phyloP scores from a whole-genome alignment of 2,797 vertebrate species.

The Pipistrellus kuhlii region DNA sequence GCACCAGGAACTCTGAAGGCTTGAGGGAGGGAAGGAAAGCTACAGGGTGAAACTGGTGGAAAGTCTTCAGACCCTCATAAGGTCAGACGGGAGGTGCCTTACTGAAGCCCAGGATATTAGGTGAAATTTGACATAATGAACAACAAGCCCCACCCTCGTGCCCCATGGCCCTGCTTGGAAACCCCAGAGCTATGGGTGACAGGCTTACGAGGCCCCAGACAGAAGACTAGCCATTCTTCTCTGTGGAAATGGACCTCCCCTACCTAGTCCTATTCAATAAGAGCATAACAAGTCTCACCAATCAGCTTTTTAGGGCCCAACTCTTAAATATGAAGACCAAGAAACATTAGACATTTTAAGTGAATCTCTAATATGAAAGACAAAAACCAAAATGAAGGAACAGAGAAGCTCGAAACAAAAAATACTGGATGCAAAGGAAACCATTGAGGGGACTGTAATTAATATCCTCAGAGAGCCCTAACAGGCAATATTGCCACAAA shows the following conservation, averaged over 20 bases:
- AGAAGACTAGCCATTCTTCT: background rate
- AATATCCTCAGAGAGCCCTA: background rate
- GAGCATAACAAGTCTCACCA: background rate
- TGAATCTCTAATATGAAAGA: constrained; percentile 21
- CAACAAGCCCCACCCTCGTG: background rate
- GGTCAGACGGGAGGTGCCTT: background rate
- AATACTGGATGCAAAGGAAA: background rate
- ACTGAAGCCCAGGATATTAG: background rate
- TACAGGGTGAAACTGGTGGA: background rate
- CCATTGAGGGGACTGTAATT: background rate
- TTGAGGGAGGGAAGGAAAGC: background rate
- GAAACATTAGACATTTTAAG: constrained; percentile 30
- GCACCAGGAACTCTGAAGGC: background rate
- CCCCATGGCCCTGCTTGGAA: background rate
- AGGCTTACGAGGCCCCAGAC: background rate
- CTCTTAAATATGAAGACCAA: constrained; percentile 19
- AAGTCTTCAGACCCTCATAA: background rate
- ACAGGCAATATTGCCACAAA: background rate
- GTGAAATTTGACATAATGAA: background rate
- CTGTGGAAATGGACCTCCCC: background rate
- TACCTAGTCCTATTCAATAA: constrained; percentile 14
- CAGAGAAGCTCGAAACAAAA: background rate
- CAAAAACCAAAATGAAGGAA: background rate
- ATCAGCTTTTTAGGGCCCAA: background rate
- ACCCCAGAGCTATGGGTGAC: background rate